A percentile compares a stretch with the other conserved stretches of the same genome.
These are phyloP conservation scores for Syritta pipiens DNA, from an alignment of 2,888 invertebrate genomes.

Conservation along the genomic window DNA sequence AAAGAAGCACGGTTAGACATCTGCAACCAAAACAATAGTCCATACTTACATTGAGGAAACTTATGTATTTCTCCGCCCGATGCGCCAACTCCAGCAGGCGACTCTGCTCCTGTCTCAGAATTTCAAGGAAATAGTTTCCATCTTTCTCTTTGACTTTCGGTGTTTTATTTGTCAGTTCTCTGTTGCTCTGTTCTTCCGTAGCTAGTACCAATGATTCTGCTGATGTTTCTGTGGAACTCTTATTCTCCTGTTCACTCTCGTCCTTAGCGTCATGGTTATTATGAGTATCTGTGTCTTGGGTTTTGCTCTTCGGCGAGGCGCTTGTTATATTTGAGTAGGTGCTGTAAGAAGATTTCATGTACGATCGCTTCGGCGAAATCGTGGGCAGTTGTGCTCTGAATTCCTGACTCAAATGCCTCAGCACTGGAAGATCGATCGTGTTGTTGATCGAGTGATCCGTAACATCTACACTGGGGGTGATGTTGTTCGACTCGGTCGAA, in stretches of 20 bases:
- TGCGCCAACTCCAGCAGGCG: conserved; percentile 85
- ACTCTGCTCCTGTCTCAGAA: conserved; percentile 87
- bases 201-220: conserved; percentile 30
- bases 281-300: background rate
- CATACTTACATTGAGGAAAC: conserved; percentile 79
- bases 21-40: background rate
- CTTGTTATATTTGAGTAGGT: conserved; percentile 1
- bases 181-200: conserved; percentile 16
- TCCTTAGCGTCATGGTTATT: conserved; percentile 2
- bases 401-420: conserved; percentile 90
- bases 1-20: conserved; percentile 56
- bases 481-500: conserved; percentile 51
- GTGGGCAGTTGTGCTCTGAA: conserved; percentile 89
- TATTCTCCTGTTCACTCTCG: conserved; percentile 1
- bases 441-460: conserved; percentile 67
- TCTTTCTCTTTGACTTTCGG: conserved; percentile 78
- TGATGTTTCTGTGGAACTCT: conserved; percentile 48
- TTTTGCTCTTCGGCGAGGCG: background rate
- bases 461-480: conserved; percentile 21
- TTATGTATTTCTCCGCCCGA: conserved; percentile 85
- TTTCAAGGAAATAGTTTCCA: conserved; percentile 88
- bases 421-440: conserved; percentile 83
- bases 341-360: conserved; percentile 18
- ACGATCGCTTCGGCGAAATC: conserved; percentile 81
- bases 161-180: background rate